A percentile compares a stretch with the other conserved stretches of the same genome.
These are phyloP conservation scores for Hyppa rectilinea DNA, from an alignment of 2,888 invertebrate genomes.

Conservation along the genomic window DNA sequence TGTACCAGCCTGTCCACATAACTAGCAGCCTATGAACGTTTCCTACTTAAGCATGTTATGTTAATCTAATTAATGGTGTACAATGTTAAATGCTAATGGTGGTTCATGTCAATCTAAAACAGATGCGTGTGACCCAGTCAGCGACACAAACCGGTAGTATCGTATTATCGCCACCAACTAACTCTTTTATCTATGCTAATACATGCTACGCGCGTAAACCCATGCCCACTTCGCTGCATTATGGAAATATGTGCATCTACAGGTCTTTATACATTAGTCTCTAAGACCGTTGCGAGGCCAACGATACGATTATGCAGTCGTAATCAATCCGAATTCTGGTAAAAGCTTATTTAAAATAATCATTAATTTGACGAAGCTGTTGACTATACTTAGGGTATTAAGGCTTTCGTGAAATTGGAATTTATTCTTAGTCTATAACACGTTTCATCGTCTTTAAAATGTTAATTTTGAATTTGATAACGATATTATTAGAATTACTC, in stretches of 20 bases:
- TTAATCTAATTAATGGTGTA: slow-evolving; percentile 42
- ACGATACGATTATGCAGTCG: too few relatives aligned
- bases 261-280: slow-evolving; percentile 19
- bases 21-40: neutral
- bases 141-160: slow-evolving; percentile 54
- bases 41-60: slow-evolving; percentile 36
- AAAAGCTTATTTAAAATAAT: too few relatives aligned
- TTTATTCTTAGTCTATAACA: neutral
- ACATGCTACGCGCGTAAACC: slow-evolving; percentile 54
- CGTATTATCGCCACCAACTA: slow-evolving; percentile 46
- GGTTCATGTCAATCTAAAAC: slow-evolving; percentile 42
- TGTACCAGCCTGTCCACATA: neutral
- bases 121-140: slow-evolving; percentile 58
- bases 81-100: slow-evolving; percentile 41
- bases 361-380: too few relatives aligned
- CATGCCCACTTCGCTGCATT: slow-evolving; percentile 50
- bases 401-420: slow-evolving; percentile 10
- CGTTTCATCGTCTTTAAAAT: neutral
- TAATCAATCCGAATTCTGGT: too few relatives aligned
- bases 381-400: too few relatives aligned
- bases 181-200: slow-evolving; percentile 66
- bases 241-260: slow-evolving; percentile 54
- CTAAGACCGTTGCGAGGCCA: too few relatives aligned
- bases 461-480: neutral
- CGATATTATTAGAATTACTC: neutral